Evolutionary conservation across 1,140 invertebrate species (phyloP).

Genomic region (Bombus pascuorum): DNA sequence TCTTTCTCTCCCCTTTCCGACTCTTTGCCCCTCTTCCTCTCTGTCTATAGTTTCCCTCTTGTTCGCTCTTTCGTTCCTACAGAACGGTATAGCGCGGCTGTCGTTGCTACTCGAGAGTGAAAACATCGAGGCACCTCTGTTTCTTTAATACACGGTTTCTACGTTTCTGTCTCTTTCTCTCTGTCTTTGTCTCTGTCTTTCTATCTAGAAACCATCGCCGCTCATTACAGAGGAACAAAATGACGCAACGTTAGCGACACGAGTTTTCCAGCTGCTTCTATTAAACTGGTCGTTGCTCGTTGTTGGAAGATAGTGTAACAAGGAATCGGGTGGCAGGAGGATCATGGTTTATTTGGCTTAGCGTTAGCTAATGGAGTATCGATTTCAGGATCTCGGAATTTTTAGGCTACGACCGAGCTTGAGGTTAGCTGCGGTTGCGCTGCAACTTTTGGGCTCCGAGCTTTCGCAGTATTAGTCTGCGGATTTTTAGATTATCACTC

Average conservation of each 20-base stretch:
- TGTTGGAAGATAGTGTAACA: background rate
- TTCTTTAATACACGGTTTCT: conserved; percentile 40
- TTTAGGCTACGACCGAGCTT: background rate
- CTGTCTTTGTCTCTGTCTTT: background rate
- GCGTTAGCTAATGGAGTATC: background rate
- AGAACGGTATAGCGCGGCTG: background rate
- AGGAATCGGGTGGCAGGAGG: background rate
- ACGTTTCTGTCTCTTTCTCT: background rate
- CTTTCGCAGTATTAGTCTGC: no score
- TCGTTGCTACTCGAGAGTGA: conserved; percentile 47
- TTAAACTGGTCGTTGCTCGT: background rate
- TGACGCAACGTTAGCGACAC: conserved; percentile 16
- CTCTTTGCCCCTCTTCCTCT: background rate
- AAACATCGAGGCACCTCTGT: conserved; percentile 62
- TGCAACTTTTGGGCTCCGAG: no score
- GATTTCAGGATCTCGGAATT: background rate
- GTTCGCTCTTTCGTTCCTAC: no score
- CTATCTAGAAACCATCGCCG: conserved; percentile 2
- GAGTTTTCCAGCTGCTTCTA: background rate
- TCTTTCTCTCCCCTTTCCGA: background rate
- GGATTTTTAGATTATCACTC: no score
- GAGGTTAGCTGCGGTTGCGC: no score
- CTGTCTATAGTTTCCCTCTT: background rate
- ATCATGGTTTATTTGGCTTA: background rate
- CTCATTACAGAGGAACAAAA: conserved; percentile 41